phyloP scores from a whole-genome alignment of 1,140 invertebrate species.

The Sweltsa coloradensis region DNA sequence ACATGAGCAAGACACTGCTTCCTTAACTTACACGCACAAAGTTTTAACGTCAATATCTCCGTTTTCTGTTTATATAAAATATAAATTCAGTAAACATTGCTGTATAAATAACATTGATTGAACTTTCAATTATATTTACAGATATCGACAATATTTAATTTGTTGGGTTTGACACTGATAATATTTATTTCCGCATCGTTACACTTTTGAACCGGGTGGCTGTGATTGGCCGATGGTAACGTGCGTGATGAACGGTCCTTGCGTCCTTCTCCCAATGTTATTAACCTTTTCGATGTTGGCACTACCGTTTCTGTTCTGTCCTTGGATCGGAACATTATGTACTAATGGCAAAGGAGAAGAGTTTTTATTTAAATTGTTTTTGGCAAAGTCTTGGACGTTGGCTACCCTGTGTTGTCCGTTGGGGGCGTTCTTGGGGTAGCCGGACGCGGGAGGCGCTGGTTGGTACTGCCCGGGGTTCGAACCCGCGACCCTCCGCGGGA shows the following conservation, averaged over 20 bases:
- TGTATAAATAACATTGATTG: not conserved
- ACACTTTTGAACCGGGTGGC: constrained; percentile 13
- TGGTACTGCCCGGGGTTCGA: not conserved
- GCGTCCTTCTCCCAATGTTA: constrained; percentile 21
- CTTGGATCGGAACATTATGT: not conserved
- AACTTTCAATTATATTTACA: not conserved
- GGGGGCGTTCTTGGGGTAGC: not conserved
- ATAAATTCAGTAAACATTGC: too few species aligned
- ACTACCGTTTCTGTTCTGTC: not conserved
- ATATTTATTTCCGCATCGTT: not conserved
- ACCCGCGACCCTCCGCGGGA: not conserved
- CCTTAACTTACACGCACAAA: too few species aligned
- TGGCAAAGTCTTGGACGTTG: too few species aligned
- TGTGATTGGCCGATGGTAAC: constrained; percentile 31
- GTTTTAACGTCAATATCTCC: too few species aligned
- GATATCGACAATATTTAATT: not conserved
- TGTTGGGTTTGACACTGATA: not conserved
- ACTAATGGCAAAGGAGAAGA: not conserved
- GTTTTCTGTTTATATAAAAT: too few species aligned
- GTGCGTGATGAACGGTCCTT: constrained; percentile 43
- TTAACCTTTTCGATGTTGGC: not conserved
- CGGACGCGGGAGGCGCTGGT: not conserved
- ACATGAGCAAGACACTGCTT: too few species aligned
- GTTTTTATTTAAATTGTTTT: not conserved
- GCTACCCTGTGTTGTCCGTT: not conserved